A percentile compares a stretch with the other conserved stretches of the same genome.
These are phyloP conservation scores for Microchirus variegatus DNA, from an alignment of 2,797 vertebrate genomes.

Conservation along the genomic window DNA sequence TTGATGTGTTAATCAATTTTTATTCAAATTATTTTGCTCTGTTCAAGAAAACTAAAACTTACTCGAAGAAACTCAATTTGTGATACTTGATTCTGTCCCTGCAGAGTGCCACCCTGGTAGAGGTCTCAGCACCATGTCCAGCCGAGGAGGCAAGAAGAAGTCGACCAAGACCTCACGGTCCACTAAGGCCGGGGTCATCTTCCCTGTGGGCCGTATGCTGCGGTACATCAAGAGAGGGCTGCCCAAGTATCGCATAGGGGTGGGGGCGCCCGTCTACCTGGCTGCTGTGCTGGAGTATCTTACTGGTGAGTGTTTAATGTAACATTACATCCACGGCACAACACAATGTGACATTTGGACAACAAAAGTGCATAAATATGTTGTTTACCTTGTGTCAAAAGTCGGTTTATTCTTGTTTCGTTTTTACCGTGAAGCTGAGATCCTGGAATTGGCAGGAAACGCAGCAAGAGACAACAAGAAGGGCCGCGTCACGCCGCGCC, in stretches of 20 bases:
- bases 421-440: constrained; percentile 85
- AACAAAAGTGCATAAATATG: too few species aligned
- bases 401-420: neutral
- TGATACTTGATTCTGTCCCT: neutral
- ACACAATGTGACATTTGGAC: neutral
- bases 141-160: constrained; percentile 98
- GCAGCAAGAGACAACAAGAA: constrained; percentile 99
- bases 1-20: too few species aligned
- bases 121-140: constrained; percentile 86
- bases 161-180: constrained; percentile 96
- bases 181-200: constrained; percentile 95
- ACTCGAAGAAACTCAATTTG: neutral
- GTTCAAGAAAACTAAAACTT: too few species aligned
- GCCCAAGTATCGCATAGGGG: constrained; percentile 96
- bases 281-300: constrained; percentile 97
- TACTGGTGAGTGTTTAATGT: constrained; percentile 84
- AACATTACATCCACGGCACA: too few species aligned
- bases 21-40: too few species aligned
- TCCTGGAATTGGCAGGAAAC: constrained; percentile 97
- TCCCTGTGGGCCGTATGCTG: constrained; percentile 97
- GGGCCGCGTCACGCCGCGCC: constrained; percentile 94
- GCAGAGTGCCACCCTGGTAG: constrained; percentile 49
- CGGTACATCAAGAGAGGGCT: constrained; percentile 96
- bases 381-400: too few species aligned
- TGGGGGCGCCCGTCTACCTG: constrained; percentile 97